A percentile compares a stretch with the other conserved stretches of the same genome.
These are phyloP conservation scores for Epirrita christyi DNA, from an alignment of 2,888 invertebrate species.

Conservation along the genomic window DNA sequence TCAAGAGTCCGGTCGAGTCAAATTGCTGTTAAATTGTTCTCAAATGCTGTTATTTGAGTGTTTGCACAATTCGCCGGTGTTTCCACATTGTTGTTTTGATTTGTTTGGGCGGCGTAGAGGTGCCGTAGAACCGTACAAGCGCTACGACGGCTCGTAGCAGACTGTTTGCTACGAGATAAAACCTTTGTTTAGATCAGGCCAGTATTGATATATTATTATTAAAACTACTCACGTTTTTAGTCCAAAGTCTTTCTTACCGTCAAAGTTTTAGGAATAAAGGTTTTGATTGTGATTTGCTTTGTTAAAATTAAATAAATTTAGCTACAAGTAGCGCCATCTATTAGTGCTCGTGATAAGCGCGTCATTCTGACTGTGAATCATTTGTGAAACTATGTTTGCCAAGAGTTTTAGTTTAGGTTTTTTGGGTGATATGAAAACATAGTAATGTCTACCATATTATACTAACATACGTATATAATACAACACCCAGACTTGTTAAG, in stretches of 20 bases:
- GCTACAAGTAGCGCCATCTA: constrained; percentile 52
- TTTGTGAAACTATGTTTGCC: constrained; percentile 1
- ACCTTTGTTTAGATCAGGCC: not conserved
- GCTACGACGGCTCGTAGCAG: constrained; percentile 62
- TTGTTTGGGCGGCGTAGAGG: constrained; percentile 44
- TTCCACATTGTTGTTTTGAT: constrained; percentile 41
- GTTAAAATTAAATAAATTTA: constrained; percentile 20
- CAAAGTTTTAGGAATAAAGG: not conserved
- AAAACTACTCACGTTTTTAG: not conserved
- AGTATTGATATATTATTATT: not conserved
- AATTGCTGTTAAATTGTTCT: constrained; percentile 18
- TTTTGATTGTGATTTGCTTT: constrained; percentile 3
- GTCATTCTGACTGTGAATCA: not conserved
- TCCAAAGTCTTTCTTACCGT: not conserved
- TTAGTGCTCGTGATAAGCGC: constrained; percentile 28
- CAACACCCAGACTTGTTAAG: no score
- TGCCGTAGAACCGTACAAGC: constrained; percentile 52
- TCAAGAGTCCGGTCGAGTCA: constrained; percentile 4
- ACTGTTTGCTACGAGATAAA: constrained; percentile 47
- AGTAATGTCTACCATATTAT: no score
- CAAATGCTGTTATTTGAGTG: constrained; percentile 30
- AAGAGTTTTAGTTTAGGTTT: no score
- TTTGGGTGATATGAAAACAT: no score
- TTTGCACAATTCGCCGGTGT: constrained; percentile 44
- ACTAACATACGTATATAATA: no score